Percentiles rank a stretch among this genome's conserved stretches.
Conservation (phyloP, 2,797 vertebrate species). For the Dallia pectoralis region DNA sequence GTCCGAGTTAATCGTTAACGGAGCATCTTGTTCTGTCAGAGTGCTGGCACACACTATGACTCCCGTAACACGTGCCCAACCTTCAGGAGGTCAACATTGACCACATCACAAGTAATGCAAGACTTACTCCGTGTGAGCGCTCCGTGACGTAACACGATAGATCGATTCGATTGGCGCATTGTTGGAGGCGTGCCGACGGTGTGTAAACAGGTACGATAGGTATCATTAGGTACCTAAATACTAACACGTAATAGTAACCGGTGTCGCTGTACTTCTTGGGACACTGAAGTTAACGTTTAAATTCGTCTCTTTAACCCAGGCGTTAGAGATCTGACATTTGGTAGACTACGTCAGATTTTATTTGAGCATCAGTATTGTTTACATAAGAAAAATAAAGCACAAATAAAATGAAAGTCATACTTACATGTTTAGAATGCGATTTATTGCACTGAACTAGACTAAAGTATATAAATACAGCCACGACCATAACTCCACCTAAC, state of each 20-base stretch:
- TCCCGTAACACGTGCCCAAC: neutral
- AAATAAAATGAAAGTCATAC: too few relatives aligned
- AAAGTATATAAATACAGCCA: too few relatives aligned
- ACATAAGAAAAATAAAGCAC: too few relatives aligned
- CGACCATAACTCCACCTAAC: too few relatives aligned
- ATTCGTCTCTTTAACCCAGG: too few relatives aligned
- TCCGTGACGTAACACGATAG: conserved; percentile 28
- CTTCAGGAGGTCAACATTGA: conserved; percentile 53
- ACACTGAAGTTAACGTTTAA: neutral
- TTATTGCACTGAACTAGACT: too few relatives aligned
- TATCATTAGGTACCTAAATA: neutral
- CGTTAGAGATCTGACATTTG: too few relatives aligned
- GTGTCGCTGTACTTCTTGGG: neutral
- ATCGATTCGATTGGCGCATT: conserved; percentile 42
- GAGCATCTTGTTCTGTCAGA: conserved; percentile 21
- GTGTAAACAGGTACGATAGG: conserved; percentile 6
- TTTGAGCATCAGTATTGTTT: too few relatives aligned
- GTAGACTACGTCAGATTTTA: too few relatives aligned
- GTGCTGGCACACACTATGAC: conserved; percentile 26
- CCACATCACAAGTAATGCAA: conserved; percentile 45
- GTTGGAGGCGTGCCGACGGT: conserved; percentile 26
- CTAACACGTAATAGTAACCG: neutral
- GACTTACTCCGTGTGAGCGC: conserved; percentile 28
- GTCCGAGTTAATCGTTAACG: conserved; percentile 43
- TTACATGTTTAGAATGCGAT: too few relatives aligned